Evolutionary conservation across 2,113 vertebrate species (phyloP), one percentile per base, ranked within the genome.

Genomic region (Hippocampus barbouri): DNA sequence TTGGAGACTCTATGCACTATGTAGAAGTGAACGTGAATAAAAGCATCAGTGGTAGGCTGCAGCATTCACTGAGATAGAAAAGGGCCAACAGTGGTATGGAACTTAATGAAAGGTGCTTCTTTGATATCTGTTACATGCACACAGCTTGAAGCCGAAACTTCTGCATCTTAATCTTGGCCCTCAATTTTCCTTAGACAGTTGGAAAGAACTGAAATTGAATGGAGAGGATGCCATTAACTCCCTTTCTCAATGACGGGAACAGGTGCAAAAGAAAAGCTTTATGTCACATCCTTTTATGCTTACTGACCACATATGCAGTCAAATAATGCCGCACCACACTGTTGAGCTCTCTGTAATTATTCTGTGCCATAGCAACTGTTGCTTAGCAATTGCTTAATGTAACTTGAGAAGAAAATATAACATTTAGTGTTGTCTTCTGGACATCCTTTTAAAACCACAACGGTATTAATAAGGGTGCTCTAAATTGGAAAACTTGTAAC

Each of bases 311-410:
- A 1, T 12, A 45, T 45, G 14, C 80, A 79, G 75, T 82, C 82
- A 27, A 14, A 86, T 82, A 86, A 78, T 87, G 85, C 86, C 87
- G 86, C 86, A 85, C 89, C 90, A 90, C 88, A 86, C 85, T 74
- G 82, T 5, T 34, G 30, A 34, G 30, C 75, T 70, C 74, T 66
- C 75, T 76, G 82, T 90, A 90, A 92, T 91, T 89, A 89, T 86
- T 78, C 79, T 66, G 76, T 80, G 64, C 82, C 85, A 89, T 89
- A 84, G 88, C 84, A 88, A 91, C 88, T 25, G 85, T 88, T 86
- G 85, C 82, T 77, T 87, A 81, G 85, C 84, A 89, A 89, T 90
- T 70, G 82, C 73, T 70, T 80, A 85, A 78, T 82, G 81, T 71
- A 64, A 53, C 82, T 80, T 74, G 73, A 87, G 21, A 78, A 81